Percentiles rank a stretch among this genome's conserved stretches.
phyloP scores from a whole-genome alignment of 1,140 invertebrate genomes.

The Anastrepha obliqua region DNA sequence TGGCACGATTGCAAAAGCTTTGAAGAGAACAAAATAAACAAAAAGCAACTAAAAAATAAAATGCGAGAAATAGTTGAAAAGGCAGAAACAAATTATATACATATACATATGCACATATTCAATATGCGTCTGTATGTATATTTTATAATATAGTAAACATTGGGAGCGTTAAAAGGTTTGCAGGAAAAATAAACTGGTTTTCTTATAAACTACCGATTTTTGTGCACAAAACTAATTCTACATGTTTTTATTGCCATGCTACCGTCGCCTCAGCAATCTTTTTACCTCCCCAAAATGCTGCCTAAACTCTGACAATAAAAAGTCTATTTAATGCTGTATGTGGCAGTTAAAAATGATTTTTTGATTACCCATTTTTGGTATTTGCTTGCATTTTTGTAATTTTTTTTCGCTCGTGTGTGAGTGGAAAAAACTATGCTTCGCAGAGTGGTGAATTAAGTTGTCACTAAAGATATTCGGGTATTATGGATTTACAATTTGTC shows the following conservation, averaged over 20 bases:
- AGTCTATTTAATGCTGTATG: not conserved
- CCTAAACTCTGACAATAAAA: not conserved
- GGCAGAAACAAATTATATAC: not conserved
- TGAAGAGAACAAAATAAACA: not conserved
- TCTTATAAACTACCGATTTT: not conserved
- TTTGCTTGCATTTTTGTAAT: not conserved
- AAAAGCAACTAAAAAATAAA: not conserved
- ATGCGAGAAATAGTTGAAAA: not conserved
- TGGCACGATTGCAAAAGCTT: not conserved
- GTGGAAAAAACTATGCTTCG: too few species aligned
- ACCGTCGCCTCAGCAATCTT: not conserved
- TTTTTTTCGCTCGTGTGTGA: too few species aligned
- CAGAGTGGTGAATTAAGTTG: slow-evolving; percentile 3
- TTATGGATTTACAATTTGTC: not conserved
- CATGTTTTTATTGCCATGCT: not conserved
- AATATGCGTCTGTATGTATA: too few species aligned
- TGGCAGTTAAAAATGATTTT: slow-evolving; percentile 2
- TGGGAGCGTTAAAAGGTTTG: not conserved
- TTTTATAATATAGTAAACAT: too few species aligned
- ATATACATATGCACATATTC: too few species aligned
- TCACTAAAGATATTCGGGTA: not conserved
- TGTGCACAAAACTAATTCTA: not conserved
- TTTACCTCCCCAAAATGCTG: not conserved
- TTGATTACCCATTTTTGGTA: not conserved
- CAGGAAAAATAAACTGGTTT: not conserved